phyloP scores from a whole-genome alignment of 1,140 invertebrate species.

The Notospermus geniculatus region DNA sequence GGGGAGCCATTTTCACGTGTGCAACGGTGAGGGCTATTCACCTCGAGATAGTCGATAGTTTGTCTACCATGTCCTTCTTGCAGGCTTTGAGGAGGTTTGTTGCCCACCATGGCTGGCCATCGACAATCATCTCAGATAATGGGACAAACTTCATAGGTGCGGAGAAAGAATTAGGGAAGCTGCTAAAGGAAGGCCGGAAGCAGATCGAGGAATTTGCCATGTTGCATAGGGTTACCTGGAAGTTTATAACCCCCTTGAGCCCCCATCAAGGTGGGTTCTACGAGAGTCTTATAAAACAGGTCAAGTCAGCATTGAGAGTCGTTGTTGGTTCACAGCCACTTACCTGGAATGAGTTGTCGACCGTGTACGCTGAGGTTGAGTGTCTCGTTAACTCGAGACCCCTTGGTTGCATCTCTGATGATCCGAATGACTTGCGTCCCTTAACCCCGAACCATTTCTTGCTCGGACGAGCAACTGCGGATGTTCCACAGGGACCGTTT shows the following conservation, averaged over 20 bases:
- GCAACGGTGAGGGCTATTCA: background rate
- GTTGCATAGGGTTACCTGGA: background rate
- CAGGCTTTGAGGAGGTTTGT: background rate
- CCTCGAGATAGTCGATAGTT: constrained; percentile 5
- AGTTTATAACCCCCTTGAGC: constrained; percentile 1
- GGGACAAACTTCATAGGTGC: background rate
- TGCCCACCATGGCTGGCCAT: background rate
- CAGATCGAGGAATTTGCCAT: background rate
- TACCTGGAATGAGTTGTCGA: background rate
- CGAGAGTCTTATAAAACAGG: background rate
- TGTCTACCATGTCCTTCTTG: background rate
- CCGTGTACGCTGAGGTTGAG: background rate
- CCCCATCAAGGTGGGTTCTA: constrained; percentile 1
- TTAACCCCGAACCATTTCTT: too few species aligned
- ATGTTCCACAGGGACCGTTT: too few species aligned
- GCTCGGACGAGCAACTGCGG: too few species aligned
- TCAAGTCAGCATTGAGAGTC: background rate
- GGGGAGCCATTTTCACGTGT: background rate
- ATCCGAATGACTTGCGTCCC: too few species aligned
- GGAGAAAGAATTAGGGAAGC: background rate
- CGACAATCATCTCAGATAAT: background rate
- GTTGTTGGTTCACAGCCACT: background rate
- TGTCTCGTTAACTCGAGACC: background rate
- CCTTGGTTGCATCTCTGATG: background rate
- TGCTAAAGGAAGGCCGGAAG: background rate